Percentiles rank a stretch among this genome's conserved stretches.
Evolutionary conservation across 1,140 invertebrate genomes (phyloP).

Genomic region (Thaumatotibia leucotreta): DNA sequence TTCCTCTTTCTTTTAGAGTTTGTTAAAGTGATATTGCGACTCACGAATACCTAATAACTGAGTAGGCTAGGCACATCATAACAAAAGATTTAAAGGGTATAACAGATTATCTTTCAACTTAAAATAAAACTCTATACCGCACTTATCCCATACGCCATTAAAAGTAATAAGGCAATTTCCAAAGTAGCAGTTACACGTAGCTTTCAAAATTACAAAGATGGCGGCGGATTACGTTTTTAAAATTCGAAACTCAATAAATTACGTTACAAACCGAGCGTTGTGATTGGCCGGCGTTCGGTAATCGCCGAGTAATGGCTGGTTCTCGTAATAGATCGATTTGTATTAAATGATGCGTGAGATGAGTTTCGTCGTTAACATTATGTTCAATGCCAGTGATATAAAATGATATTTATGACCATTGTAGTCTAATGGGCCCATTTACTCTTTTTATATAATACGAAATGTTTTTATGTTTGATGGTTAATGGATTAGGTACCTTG

Average conservation of each 20-base stretch:
- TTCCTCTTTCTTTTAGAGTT: too few relatives aligned
- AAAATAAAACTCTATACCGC: not conserved
- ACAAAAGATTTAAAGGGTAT: not conserved
- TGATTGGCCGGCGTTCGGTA: constrained; percentile 46
- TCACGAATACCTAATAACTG: too few relatives aligned
- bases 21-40: too few relatives aligned
- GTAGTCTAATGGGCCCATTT: constrained; percentile 3
- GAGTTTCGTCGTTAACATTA: constrained; percentile 54
- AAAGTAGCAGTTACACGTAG: constrained; percentile 26
- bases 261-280: constrained; percentile 37
- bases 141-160: not conserved
- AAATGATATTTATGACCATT: constrained; percentile 15
- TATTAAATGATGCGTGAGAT: constrained; percentile 65
- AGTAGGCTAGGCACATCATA: too few relatives aligned
- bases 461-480: not conserved
- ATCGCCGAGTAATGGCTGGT: constrained; percentile 32
- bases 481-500: not conserved
- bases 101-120: not conserved
- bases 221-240: constrained; percentile 38
- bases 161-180: not conserved
- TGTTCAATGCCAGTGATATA: constrained; percentile 23
- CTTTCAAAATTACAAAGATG: constrained; percentile 50
- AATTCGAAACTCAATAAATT: constrained; percentile 62
- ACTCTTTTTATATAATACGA: not conserved
- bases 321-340: constrained; percentile 64